Conservation (phyloP, 2,888 invertebrate genomes). For the Cheilosia soror region DNA sequence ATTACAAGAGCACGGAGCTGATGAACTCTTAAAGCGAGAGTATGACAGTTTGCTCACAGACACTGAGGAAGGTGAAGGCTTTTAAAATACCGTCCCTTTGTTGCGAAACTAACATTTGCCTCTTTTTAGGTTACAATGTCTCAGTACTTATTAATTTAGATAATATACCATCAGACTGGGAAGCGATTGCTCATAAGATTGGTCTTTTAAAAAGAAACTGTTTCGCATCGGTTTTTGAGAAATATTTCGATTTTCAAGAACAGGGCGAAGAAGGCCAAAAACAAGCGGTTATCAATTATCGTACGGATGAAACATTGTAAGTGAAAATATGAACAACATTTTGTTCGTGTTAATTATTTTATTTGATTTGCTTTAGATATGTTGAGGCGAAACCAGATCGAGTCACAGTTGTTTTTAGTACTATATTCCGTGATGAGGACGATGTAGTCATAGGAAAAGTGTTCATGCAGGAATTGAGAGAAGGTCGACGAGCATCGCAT, state of each 20-base stretch:
- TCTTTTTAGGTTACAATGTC: conserved; percentile 93
- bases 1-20: conserved; percentile 98
- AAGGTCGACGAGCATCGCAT: conserved; percentile 97
- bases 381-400: conserved; percentile 99
- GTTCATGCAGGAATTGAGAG: conserved; percentile 99
- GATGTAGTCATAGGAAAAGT: conserved; percentile 99
- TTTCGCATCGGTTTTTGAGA: conserved; percentile 99
- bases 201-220: conserved; percentile 98
- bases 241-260: conserved; percentile 99
- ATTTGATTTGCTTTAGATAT: conserved; percentile 88
- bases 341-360: background rate
- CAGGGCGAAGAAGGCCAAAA: conserved; percentile 95
- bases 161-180: conserved; percentile 95
- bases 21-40: conserved; percentile 96
- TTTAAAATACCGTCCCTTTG: too few species aligned
- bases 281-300: conserved; percentile 98
- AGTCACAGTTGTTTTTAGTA: conserved; percentile 99
- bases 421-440: conserved; percentile 98
- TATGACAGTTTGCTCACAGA: conserved; percentile 93
- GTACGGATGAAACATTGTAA: conserved; percentile 99
- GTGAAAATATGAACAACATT: conserved; percentile 79
- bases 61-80: conserved; percentile 91
- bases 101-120: background rate
- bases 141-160: conserved; percentile 96
- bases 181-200: conserved; percentile 94